These are phyloP conservation scores for Romanomermis culicivorax DNA, from an alignment of 2,888 invertebrate species.

Conservation along the genomic window DNA sequence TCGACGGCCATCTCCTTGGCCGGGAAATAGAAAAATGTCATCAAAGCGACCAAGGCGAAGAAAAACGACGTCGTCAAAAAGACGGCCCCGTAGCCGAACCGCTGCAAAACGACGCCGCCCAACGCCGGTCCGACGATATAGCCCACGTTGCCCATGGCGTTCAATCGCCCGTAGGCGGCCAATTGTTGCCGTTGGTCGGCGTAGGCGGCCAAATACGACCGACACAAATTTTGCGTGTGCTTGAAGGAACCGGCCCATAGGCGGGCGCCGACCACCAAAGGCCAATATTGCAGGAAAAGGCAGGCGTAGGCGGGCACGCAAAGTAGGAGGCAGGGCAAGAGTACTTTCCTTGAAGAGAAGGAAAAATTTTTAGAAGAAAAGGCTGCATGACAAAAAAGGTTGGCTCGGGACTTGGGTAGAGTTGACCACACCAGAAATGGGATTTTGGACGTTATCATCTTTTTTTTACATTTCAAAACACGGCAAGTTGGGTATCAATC, in stretches of 20 bases:
- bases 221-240: constrained; percentile 13
- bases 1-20: too few species aligned
- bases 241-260: constrained; percentile 12
- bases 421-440: too few species aligned
- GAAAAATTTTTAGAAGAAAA: too few species aligned
- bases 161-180: constrained; percentile 9
- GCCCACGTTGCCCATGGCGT: constrained; percentile 12
- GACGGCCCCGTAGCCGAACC: neutral
- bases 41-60: too few species aligned
- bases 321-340: neutral
- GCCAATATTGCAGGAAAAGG: constrained; percentile 1
- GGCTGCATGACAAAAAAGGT: too few species aligned
- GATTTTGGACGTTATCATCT: too few species aligned
- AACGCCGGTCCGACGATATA: constrained; percentile 10
- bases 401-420: too few species aligned
- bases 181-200: constrained; percentile 1
- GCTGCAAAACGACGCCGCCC: too few species aligned
- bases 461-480: too few species aligned
- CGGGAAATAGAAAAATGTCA: too few species aligned
- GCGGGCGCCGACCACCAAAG: constrained; percentile 5
- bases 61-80: neutral
- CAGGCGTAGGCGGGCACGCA: constrained; percentile 9
- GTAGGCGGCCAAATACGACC: constrained; percentile 6
- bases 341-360: too few species aligned
- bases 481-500: too few species aligned